Evolutionary conservation across 2,113 vertebrate species (phyloP).

Genomic region (Macquaria ambigua): DNA sequence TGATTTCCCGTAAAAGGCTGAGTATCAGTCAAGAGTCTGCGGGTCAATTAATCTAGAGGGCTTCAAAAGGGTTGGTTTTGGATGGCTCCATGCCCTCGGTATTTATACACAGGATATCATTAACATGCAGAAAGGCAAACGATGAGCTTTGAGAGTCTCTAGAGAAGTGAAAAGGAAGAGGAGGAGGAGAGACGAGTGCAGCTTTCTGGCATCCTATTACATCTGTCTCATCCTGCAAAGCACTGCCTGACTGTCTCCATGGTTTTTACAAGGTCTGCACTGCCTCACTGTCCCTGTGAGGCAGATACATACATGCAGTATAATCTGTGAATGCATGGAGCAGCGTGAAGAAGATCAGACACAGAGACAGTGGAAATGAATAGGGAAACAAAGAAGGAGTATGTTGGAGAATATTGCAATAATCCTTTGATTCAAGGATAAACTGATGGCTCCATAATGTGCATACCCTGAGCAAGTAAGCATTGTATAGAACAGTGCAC

Average conservation of each 20-base stretch:
- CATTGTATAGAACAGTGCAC: constrained; percentile 31
- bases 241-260: constrained; percentile 25
- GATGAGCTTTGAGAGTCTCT: constrained; percentile 63
- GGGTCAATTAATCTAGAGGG: constrained; percentile 53
- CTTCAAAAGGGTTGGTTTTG: constrained; percentile 50
- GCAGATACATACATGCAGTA: constrained; percentile 9
- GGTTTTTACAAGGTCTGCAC: constrained; percentile 30
- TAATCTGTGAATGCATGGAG: constrained; percentile 23
- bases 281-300: constrained; percentile 17
- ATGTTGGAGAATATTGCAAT: constrained; percentile 12
- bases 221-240: constrained; percentile 55
- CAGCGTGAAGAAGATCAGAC: constrained; percentile 29
- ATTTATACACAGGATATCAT: constrained; percentile 73
- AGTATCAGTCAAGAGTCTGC: constrained; percentile 24
- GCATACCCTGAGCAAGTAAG: constrained; percentile 33
- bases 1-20: constrained; percentile 27
- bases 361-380: constrained; percentile 5
- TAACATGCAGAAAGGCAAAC: constrained; percentile 67
- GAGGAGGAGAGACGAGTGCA: constrained; percentile 45
- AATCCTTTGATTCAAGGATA: constrained; percentile 55
- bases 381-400: constrained; percentile 26
- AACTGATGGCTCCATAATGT: constrained; percentile 48
- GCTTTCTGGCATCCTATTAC: constrained; percentile 63
- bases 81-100: constrained; percentile 41
- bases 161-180: constrained; percentile 50